Evolutionary conservation across 2,113 vertebrate genomes (phyloP).

Genomic region (Miniopterus natalensis): DNA sequence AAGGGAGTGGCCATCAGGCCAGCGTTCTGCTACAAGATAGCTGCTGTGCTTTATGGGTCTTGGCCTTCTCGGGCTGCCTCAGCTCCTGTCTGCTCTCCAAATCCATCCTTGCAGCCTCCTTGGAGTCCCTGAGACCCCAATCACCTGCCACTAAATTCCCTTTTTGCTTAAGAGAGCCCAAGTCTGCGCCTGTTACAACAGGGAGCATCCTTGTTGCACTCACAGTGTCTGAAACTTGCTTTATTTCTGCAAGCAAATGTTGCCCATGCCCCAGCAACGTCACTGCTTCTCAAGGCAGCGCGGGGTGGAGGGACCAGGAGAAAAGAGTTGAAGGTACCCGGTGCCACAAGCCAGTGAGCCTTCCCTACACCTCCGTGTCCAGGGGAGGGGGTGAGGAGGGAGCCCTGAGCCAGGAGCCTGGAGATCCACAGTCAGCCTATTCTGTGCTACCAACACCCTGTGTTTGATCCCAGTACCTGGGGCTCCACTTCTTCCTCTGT

Average conservation of each 20-base stretch:
- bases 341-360: not conserved
- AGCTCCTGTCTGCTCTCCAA: not conserved
- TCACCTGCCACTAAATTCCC: not conserved
- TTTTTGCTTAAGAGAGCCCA: not conserved
- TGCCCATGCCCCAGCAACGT: not conserved
- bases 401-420: not conserved
- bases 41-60: no score
- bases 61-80: not conserved
- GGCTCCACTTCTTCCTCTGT: no score
- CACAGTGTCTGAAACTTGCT: fast-evolving
- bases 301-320: not conserved
- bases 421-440: not conserved
- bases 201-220: not conserved
- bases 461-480: not conserved
- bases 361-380: not conserved
- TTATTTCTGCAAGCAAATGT: not conserved
- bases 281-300: not conserved
- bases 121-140: not conserved
- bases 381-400: not conserved
- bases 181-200: fast-evolving
- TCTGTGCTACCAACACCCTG: not conserved
- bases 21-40: not conserved
- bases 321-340: not conserved
- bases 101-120: not conserved
- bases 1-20: not conserved